Evolutionary conservation across 2,113 vertebrate species (phyloP), one percentile per base, ranked within the genome.

Genomic region (Microtus ochrogaster): DNA sequence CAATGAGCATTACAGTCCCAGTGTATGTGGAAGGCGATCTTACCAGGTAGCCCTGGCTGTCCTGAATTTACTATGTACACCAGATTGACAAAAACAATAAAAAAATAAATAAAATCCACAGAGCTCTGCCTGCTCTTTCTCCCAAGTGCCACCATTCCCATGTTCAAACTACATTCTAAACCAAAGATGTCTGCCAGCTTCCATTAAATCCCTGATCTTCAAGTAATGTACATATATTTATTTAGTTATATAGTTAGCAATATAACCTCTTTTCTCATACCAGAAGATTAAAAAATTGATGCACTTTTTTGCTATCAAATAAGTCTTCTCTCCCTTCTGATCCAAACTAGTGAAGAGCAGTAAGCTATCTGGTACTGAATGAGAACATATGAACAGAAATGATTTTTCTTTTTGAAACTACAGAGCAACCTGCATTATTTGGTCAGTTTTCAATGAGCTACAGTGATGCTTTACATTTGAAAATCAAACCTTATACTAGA

Each of bases 401-500:
- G 3, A 72, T 65, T 41, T 89, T 66, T 89, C 81, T 78, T 93
- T 93, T 28, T 63, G 22, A 74, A 92, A 96, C 92, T 88, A 94
- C 41, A 73, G 12, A 89, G 66, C 41, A 77, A 92, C 95, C 83
- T 77, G 10, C 84, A 92, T 86, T 77, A 83, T 74, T 92, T 39
- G 74, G 44, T 30, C 83, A 19, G 76, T 81, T 91, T 97, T 2
- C 92, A 68, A 52, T 47, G 33, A 81, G 6, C 58, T 65, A 65
- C 2, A 94, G 21, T 26, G 4, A 61, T 94, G 65, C 84, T 94
- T 94, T 65, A 94, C 13, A 93, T n/a, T 10, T 95, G 52, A 91
- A 97, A 94, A 94, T 47, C 33, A 95, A 82, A 94, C 94, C n/a
- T 96, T 79, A 96, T 4, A 16, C 8, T 90, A 92, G 81, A 68